Conservation (phyloP, 2,797 vertebrate genomes). For the Crenuchus spilurus region DNA sequence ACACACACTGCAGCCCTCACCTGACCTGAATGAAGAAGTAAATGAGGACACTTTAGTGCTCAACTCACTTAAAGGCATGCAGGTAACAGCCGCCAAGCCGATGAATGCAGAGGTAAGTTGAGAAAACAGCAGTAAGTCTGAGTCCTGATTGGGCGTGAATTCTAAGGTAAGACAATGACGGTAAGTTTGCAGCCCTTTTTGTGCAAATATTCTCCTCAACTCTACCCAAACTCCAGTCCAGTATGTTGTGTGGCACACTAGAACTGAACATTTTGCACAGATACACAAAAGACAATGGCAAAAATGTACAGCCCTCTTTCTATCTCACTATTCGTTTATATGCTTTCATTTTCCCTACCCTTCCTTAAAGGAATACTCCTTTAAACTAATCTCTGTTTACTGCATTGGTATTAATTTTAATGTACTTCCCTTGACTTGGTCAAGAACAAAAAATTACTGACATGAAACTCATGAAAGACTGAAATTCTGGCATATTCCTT, state of each 20-base stretch:
- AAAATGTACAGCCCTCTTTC: neutral
- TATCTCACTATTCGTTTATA: conserved; percentile 1
- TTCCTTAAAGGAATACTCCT: neutral
- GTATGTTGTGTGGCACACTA: neutral
- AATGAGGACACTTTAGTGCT: neutral
- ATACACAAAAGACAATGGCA: neutral
- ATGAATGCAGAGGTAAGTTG: conserved; percentile 54
- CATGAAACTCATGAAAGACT: neutral
- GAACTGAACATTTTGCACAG: neutral
- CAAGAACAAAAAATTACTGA: neutral
- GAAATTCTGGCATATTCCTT: neutral
- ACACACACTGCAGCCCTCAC: conserved; percentile 63
- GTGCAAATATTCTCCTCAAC: neutral
- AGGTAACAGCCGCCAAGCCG: conserved; percentile 72
- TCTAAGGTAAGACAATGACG: neutral
- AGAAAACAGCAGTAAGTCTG: conserved; percentile 2
- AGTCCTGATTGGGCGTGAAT: neutral
- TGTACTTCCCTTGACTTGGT: too few species aligned
- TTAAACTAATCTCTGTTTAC: neutral
- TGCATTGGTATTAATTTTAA: neutral
- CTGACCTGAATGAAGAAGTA: conserved; percentile 65
- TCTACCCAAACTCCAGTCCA: neutral
- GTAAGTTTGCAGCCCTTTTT: neutral
- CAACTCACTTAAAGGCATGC: conserved; percentile 60
- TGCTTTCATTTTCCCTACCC: neutral